Base-by-base conservation (phyloP, 2,113 vertebrate species). In the Scomber japonicus region DNA sequence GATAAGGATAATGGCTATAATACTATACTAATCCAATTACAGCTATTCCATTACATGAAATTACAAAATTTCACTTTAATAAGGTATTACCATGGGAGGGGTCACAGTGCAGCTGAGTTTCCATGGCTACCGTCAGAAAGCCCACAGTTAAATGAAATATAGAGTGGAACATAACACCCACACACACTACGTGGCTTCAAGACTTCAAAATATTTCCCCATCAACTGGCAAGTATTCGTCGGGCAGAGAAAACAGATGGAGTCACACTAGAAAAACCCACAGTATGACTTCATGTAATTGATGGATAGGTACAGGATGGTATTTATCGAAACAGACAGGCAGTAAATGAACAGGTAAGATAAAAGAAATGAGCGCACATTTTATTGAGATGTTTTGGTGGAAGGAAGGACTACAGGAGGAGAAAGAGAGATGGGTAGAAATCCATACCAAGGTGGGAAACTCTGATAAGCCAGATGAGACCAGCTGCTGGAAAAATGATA, bases 11-110 rank as follows among this genome's bases (percentile, higher is more conserved):
- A 88, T 75, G 59, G 59, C 78, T 86, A 73, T 87, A 79, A 88
- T 84, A 61, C 61, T 71, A 77, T 24, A 83, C 78, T 90, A 89
- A 93, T 91, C 85, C 76, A 85, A 88, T 93, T 89, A 89, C 78
- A 75, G 85, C 79, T 60, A 82, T 89, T 85, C 56, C 45, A 87
- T 88, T 86, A 86, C 60, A 81, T 83, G 72, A 80, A 84, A 90
- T 92, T 82, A 81, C 76, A 79, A 60, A 80, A 79, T 83, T 62
- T 75, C 67, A 12, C 81, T 90, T 91, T 92, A 89, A 91, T 90
- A 81, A 80, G 71, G 72, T 81, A 82, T 85, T 82, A 80, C 60
- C 79, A 70, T 14, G 70, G 84, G 88, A 77, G 74, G 88, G 85
- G 83, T 90, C 81, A 82, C 53, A 13, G 69, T 80, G 62, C 7